A percentile compares a stretch with the other conserved stretches of the same genome.
These are phyloP conservation scores for Orthochromis indermauri DNA, from an alignment of 2,113 vertebrate genomes.

Conservation along the genomic window DNA sequence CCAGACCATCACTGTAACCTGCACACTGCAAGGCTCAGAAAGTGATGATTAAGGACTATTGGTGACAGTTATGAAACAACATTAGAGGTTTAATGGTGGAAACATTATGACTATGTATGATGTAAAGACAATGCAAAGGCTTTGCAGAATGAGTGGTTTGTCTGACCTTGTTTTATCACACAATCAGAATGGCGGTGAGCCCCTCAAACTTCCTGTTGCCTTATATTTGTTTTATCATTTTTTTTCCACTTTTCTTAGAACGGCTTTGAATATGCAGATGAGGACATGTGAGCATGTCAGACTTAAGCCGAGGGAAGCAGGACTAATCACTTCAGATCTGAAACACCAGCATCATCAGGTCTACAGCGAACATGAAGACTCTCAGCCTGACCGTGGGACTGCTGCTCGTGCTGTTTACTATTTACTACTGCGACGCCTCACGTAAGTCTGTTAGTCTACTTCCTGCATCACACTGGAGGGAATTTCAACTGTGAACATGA, in stretches of 20 bases:
- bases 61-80: background rate
- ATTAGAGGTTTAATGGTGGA: background rate
- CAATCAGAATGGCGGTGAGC: rapidly evolving
- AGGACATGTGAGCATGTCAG: background rate
- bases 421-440: background rate
- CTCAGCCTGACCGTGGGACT: background rate
- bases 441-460: background rate
- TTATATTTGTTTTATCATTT: background rate
- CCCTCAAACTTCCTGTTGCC: background rate
- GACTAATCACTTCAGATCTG: background rate
- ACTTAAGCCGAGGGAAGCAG: background rate
- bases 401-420: background rate
- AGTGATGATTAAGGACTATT: background rate
- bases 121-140: background rate
- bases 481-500: background rate
- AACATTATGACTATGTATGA: background rate
- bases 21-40: background rate
- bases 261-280: background rate
- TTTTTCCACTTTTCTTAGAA: background rate
- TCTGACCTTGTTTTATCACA: background rate
- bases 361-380: background rate
- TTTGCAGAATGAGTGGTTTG: background rate
- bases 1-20: background rate
- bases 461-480: background rate
- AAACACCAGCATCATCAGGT: background rate